Conservation (phyloP, 2,888 invertebrate species). For the Lacanobia oleracea region DNA sequence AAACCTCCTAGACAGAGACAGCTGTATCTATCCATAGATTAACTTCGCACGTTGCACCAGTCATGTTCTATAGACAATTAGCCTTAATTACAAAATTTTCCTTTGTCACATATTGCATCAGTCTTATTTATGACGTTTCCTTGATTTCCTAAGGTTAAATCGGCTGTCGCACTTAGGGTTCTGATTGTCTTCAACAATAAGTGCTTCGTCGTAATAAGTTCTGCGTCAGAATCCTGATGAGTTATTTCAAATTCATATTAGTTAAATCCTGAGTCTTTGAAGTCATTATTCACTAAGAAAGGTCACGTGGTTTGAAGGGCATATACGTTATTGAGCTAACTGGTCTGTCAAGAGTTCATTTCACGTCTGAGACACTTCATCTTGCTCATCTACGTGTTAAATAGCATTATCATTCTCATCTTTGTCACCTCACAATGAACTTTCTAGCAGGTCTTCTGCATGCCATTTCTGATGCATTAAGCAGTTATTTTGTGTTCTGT, state of each 20-base stretch:
- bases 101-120: not conserved
- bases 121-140: constrained; percentile 12
- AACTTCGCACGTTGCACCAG: not conserved
- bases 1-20: not conserved
- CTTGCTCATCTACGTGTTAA: not conserved
- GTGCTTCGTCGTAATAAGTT: not conserved
- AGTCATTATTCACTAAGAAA: not conserved
- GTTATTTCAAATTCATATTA: not conserved
- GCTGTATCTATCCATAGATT: constrained; percentile 1
- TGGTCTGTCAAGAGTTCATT: not conserved
- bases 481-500: not conserved
- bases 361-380: not conserved
- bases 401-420: not conserved
- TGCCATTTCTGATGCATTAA: not conserved
- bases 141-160: not conserved
- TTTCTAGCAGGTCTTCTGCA: not conserved
- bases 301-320: too few species aligned
- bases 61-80: not conserved
- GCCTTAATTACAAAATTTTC: constrained; percentile 11
- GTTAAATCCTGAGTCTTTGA: not conserved
- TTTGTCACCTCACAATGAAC: not conserved
- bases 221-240: not conserved
- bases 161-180: not conserved
- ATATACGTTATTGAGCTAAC: not conserved
- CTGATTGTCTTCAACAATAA: not conserved